Base-by-base conservation (phyloP, 1,140 invertebrate species). In the Apocrypta bakeri region DNA sequence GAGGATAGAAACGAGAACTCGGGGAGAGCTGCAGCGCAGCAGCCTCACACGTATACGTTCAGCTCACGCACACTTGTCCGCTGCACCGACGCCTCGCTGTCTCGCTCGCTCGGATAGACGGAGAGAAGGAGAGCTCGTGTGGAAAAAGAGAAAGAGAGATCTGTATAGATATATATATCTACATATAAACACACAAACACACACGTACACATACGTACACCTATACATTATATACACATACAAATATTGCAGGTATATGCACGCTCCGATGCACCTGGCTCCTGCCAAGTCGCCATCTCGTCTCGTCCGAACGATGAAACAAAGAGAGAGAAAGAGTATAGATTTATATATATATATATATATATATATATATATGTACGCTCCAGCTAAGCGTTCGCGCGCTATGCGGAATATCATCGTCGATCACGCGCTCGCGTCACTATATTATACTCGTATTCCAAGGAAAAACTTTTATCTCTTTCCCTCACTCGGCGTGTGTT, bases 21-120 rank as follows among this genome's bases (percentile, higher is more conserved):
- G 33, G 3, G 33, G 3, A 4, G n/a, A 2, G 2, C 33, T 9
- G 33, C 33, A 37, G 33, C 33, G 21, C 48, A 56, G 48, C 48
- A 21, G 48, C 48, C 42, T 56, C 48, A 56, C 48, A 56, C 48
- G 21, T 56, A 56, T 17, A 17, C 42, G 42, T 37, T 4, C 4
- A 17, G n/a, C n/a, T n/a, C 48, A 56, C 48, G 48, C 48, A 25
- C 37, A 75, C 72, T 75, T 75, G 72, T 75, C n/a, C 42, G 42
- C 37, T 2, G 27, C 27, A 9, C 42, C 33, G 72, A 29, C 63
- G 27, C 63, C 63, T 66, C 24, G 63, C 63, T 66, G 48, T 56
- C 48, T 56, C 48, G 48, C 48, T 56, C 48, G 48, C 48, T 56
- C 48, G 33, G 33, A 37, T 37, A 37, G 2, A 3, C 17, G 4